phyloP scores from a whole-genome alignment of 2,888 invertebrate genomes.

The Artemia sinica region DNA sequence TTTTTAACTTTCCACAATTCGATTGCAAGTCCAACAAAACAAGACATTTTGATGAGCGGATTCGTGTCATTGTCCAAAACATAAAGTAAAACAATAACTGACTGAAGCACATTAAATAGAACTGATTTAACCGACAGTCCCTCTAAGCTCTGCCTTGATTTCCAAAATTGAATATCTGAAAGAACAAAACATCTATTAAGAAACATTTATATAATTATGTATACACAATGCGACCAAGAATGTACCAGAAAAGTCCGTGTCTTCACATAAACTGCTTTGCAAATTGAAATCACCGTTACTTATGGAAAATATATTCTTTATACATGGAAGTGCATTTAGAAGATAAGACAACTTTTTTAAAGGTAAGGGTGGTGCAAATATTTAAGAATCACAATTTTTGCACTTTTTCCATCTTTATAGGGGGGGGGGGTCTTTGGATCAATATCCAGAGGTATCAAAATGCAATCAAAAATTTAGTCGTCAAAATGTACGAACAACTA shows the following conservation, averaged over 20 bases:
- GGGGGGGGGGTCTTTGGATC: too few species aligned
- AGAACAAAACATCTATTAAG: conserved; percentile 24
- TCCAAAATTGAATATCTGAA: conserved; percentile 96
- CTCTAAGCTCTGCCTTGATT: conserved; percentile 85
- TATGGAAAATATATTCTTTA: conserved; percentile 11
- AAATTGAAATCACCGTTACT: background rate
- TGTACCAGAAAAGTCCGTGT: background rate
- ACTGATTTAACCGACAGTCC: conserved; percentile 94
- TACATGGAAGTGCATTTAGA: conserved; percentile 16
- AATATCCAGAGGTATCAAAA: too few species aligned
- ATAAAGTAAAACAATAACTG: conserved; percentile 80
- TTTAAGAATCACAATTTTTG: background rate
- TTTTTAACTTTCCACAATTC: conserved; percentile 99
- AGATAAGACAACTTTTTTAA: background rate
- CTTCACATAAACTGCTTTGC: background rate
- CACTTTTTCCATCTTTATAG: too few species aligned
- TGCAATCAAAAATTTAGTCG: too few species aligned
- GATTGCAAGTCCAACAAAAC: conserved; percentile 81
- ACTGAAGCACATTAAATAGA: conserved; percentile 95
- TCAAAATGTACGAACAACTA: too few species aligned
- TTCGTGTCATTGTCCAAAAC: conserved; percentile 98
- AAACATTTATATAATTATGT: conserved; percentile 17
- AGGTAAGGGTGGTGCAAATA: background rate
- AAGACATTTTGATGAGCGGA: conserved; percentile 80
- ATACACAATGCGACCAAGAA: conserved; percentile 15